These are phyloP conservation scores for Pseudorhombus dupliciocellatus DNA, from an alignment of 2,113 vertebrate species.

Conservation along the genomic window DNA sequence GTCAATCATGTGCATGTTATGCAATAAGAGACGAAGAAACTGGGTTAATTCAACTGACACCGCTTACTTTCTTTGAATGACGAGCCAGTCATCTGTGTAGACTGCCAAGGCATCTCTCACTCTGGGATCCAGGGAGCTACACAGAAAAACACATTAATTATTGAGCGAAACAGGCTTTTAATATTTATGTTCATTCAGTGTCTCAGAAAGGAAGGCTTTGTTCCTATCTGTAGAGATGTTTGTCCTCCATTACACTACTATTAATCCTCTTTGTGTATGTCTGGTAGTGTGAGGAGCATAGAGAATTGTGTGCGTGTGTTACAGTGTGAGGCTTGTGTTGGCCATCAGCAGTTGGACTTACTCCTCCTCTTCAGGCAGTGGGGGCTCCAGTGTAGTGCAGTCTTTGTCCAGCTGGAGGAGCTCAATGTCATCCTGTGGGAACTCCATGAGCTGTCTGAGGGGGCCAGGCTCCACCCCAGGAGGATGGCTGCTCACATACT, in stretches of 20 bases:
- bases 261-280: slow-evolving; percentile 26
- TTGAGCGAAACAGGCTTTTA: slow-evolving; percentile 58
- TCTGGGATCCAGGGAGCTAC: slow-evolving; percentile 87
- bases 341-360: slow-evolving; percentile 59
- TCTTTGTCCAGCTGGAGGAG: slow-evolving; percentile 87
- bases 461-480: slow-evolving; percentile 84
- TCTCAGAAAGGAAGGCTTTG: slow-evolving; percentile 50
- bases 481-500: slow-evolving; percentile 85
- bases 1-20: slow-evolving; percentile 23
- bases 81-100: slow-evolving; percentile 92
- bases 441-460: slow-evolving; percentile 87
- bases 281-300: slow-evolving; percentile 10
- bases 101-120: slow-evolving; percentile 87
- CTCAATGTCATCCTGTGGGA: slow-evolving; percentile 88
- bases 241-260: slow-evolving; percentile 38
- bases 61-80: slow-evolving; percentile 89
- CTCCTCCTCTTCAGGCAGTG: slow-evolving; percentile 86
- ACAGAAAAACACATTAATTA: slow-evolving; percentile 67
- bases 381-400: slow-evolving; percentile 86
- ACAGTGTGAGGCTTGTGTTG: slow-evolving; percentile 17
- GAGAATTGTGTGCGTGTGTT: slow-evolving; percentile 8
- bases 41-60: slow-evolving; percentile 32
- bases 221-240: slow-evolving; percentile 41
- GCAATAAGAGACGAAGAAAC: slow-evolving; percentile 29
- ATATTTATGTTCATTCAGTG: slow-evolving; percentile 58